A percentile compares a stretch with the other conserved stretches of the same genome.
Conservation (phyloP, 2,888 invertebrate species). For the Lottia gigantea region DNA sequence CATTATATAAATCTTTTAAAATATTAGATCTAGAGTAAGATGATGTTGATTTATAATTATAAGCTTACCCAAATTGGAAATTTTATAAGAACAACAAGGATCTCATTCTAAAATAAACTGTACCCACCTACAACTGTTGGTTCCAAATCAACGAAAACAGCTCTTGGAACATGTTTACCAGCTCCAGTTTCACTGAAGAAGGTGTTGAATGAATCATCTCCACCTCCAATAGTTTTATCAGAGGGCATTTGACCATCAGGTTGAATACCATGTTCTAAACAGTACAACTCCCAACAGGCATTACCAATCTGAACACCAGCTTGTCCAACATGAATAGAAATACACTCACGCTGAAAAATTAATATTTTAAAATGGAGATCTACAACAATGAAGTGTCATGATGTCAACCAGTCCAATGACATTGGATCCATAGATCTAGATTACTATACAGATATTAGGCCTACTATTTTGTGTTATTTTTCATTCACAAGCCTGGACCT, state of each 20-base stretch:
- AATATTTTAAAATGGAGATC: too few relatives aligned
- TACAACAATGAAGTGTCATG: too few relatives aligned
- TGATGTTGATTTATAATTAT: too few relatives aligned
- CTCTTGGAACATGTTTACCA: conserved; percentile 92
- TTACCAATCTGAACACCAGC: conserved; percentile 72
- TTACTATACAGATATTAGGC: too few relatives aligned
- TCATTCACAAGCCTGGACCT: too few relatives aligned
- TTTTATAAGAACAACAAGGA: too few relatives aligned
- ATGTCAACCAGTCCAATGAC: too few relatives aligned
- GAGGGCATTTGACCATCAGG: conserved; percentile 74
- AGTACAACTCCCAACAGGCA: conserved; percentile 73
- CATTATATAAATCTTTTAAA: too few relatives aligned
- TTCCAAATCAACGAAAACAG: conserved; percentile 94
- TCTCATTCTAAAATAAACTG: neutral
- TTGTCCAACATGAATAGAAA: conserved; percentile 70
- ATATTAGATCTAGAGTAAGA: too few relatives aligned
- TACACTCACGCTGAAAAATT: conserved; percentile 68
- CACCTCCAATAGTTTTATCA: conserved; percentile 77
- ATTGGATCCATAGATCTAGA: too few relatives aligned
- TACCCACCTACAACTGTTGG: conserved; percentile 88
- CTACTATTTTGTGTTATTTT: too few relatives aligned
- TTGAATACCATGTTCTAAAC: conserved; percentile 71
- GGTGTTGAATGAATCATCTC: conserved; percentile 89
- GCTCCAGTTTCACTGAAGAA: conserved; percentile 84
- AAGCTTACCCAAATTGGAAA: too few relatives aligned